These are phyloP conservation scores for Hydrocynus forskahlii DNA, from an alignment of 2,797 vertebrate species.

Conservation along the genomic window DNA sequence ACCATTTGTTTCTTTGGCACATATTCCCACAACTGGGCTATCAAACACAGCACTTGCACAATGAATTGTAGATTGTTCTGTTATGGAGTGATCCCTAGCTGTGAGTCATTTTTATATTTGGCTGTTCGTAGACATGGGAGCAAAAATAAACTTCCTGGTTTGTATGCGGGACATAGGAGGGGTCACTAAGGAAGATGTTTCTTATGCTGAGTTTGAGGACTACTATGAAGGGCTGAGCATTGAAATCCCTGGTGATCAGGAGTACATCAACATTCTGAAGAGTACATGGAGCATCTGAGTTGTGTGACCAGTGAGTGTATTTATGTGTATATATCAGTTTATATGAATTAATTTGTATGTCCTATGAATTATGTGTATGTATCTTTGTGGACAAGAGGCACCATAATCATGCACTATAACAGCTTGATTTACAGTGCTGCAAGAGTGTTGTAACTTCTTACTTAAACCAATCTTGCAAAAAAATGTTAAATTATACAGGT, in stretches of 20 bases:
- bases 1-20: background rate
- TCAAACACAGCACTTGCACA: no score
- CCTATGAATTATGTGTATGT: no score
- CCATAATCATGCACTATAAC: background rate
- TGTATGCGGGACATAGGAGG: constrained; percentile 17
- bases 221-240: constrained; percentile 56
- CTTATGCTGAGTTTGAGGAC: constrained; percentile 54
- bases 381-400: background rate
- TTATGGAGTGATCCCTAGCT: background rate
- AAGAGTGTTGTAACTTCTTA: background rate
- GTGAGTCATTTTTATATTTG: constrained; percentile 13
- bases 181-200: constrained; percentile 14
- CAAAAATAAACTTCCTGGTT: constrained; percentile 32
- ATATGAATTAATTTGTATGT: background rate
- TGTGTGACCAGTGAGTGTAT: background rate
- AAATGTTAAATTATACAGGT: background rate
- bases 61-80: background rate
- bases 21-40: background rate
- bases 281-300: constrained; percentile 49
- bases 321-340: background rate
- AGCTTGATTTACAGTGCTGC: background rate
- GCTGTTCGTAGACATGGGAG: background rate
- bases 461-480: background rate
- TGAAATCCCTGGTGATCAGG: constrained; percentile 48
- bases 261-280: constrained; percentile 50